Base-by-base conservation (phyloP, 2,888 invertebrate genomes). In the Bombylius discolor region DNA sequence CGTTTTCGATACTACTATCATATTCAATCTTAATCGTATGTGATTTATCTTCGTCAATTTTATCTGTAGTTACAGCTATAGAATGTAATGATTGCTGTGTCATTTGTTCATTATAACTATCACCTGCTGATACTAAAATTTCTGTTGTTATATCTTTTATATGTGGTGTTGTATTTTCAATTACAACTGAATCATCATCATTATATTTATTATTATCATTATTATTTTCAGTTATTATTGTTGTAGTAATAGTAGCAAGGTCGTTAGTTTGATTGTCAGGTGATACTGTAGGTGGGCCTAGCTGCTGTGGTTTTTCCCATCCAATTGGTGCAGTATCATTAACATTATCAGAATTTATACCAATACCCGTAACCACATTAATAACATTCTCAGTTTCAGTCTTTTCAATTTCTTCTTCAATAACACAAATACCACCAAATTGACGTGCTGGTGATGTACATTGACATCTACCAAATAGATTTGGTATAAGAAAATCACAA, bases 401-500 rank as follows among this genome's bases (percentile, higher is more conserved):
- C 14, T 47, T 33, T 23, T 51, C 33, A 12, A 47, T 14, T 23
- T 23, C 23, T 23, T 23, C 23, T 36, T 61, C 58, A 47, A 66
- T 65, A 55, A 84, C 70, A 73, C 85, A 85, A 60, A 78, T 79
- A 61, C 84, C 83, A 14, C 82, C 83, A 33, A 78, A 74, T 74
- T 83, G 83, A 59, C 79, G 78, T 62, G 80, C 79, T 47, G 82
- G 82, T 11, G 81, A 72, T 63, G 85, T 84, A 69, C 93, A 93
- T 59, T 87, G 84, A 67, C 93, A 94, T 66, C 89, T 81, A 51
- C 93, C 93, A 68, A 92, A 91, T 12, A 93, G 80, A 70, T 91
- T 89, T 36, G 90, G 89, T 63, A 94, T 90, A 53, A 91, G 80
- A 70, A 89, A 93, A 72, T 91, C 90, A 67, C 93, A 94, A 67